phyloP scores from a whole-genome alignment of 2,888 invertebrate species.

The Urechis unicinctus region DNA sequence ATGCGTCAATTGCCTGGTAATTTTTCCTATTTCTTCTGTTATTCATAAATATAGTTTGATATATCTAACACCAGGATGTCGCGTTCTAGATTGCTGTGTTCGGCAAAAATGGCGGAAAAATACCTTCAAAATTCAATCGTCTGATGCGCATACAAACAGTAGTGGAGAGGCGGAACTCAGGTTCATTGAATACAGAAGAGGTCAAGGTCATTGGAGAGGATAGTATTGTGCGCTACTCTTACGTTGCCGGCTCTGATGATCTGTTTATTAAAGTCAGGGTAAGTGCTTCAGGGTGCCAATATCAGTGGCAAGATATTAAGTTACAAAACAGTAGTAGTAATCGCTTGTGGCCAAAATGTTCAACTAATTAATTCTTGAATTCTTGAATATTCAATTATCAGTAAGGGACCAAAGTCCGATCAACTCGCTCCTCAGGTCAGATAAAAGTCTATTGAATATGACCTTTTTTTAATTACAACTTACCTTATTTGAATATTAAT shows the following conservation, averaged over 20 bases:
- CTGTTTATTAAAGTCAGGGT: neutral
- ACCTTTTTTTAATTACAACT: too few relatives aligned
- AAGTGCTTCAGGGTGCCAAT: too few relatives aligned
- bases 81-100: neutral
- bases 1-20: too few relatives aligned
- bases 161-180: neutral
- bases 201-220: neutral
- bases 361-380: neutral
- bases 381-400: too few relatives aligned
- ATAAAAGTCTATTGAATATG: too few relatives aligned
- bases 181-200: neutral
- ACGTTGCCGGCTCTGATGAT: neutral
- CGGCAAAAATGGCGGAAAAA: neutral
- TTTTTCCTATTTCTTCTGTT: too few relatives aligned
- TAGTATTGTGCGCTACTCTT: neutral
- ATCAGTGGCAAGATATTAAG: too few relatives aligned
- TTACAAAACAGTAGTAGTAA: too few relatives aligned
- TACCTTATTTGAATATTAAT: too few relatives aligned
- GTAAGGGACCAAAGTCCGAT: too few relatives aligned
- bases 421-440: neutral
- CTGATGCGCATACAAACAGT: neutral
- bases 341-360: neutral
- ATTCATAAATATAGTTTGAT: too few relatives aligned
- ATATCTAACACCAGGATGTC: too few relatives aligned
- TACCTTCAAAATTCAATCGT: neutral